Evolutionary conservation across 2,797 vertebrate species (phyloP).

Genomic region (Anableps anableps): DNA sequence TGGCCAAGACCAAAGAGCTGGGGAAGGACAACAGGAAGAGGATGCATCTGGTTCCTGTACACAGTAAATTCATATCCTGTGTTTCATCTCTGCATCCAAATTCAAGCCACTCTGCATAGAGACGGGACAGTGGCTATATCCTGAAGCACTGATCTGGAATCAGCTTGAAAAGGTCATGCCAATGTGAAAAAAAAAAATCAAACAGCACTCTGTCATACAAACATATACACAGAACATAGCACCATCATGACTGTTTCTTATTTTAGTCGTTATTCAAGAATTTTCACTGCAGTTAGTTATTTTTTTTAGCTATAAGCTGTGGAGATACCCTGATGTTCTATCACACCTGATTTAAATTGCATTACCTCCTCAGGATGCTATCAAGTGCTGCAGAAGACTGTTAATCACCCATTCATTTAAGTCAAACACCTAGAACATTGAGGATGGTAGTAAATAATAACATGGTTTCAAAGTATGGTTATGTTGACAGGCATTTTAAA

Average conservation of each 20-base stretch:
- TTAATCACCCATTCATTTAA: no score
- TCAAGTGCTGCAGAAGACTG: neutral
- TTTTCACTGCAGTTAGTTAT: neutral
- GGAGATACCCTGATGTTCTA: neutral
- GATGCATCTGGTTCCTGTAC: slow-evolving; percentile 64
- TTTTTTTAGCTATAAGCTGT: neutral
- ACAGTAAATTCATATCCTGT: slow-evolving; percentile 54
- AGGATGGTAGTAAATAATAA: no score
- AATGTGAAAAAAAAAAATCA: slow-evolving; percentile 2
- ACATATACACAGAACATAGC: neutral
- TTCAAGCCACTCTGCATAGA: neutral
- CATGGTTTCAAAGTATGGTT: no score
- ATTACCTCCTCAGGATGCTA: neutral
- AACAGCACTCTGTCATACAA: neutral
- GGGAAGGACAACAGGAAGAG: slow-evolving; percentile 16
- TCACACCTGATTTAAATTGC: neutral
- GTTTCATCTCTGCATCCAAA: slow-evolving; percentile 1
- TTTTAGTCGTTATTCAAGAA: neutral
- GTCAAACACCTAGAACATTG: no score
- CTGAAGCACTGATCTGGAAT: slow-evolving; percentile 3
- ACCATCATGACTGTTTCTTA: neutral
- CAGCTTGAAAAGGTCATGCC: slow-evolving; percentile 7
- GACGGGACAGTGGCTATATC: neutral
- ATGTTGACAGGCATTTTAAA: no score
- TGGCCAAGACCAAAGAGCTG: no score